Percentiles rank a stretch among this genome's conserved stretches.
These are phyloP conservation scores for Tokudaia tokunoshimensis DNA, from an alignment of 2,797 vertebrate species.

Conservation along the genomic window DNA sequence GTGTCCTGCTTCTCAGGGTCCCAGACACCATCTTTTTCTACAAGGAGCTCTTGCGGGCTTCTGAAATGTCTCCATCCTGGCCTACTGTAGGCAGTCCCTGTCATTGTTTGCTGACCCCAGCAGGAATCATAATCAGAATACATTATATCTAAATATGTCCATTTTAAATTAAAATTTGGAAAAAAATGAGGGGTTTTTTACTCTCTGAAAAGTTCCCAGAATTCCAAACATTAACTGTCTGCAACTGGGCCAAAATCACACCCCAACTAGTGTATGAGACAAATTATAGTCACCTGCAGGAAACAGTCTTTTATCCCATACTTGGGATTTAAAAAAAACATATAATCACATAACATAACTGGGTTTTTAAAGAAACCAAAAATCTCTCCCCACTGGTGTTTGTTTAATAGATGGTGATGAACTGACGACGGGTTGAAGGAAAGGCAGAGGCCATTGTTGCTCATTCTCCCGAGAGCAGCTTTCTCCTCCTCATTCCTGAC, in stretches of 20 bases:
- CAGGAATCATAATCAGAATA: neutral
- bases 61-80: no score
- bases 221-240: neutral
- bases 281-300: neutral
- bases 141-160: neutral
- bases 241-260: neutral
- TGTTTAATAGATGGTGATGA: neutral
- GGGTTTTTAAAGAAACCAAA: neutral
- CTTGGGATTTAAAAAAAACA: neutral
- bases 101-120: no score
- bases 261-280: neutral
- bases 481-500: neutral
- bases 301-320: neutral
- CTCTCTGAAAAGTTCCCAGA: neutral
- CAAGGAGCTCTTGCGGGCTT: no score
- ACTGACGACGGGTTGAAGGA: neutral
- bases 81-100: no score
- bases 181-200: constrained; percentile 43
- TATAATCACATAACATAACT: neutral
- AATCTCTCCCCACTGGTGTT: neutral
- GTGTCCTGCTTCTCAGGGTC: no score
- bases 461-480: neutral
- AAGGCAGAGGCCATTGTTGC: neutral
- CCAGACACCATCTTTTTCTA: no score
- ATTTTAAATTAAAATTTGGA: neutral